Conservation (phyloP, 2,113 vertebrate species). For the Poecilia latipinna region DNA sequence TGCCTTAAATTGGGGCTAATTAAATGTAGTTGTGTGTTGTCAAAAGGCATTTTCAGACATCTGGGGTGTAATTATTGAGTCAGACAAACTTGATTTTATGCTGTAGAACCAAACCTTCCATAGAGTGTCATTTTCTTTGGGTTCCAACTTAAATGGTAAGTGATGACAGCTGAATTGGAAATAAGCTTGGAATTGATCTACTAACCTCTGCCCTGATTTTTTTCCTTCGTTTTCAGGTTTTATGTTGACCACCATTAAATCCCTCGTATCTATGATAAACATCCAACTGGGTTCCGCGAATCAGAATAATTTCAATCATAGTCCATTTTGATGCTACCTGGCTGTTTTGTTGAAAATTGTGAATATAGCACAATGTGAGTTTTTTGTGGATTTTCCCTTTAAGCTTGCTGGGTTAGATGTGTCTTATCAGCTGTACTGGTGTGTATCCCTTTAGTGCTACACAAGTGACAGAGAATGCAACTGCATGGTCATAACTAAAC, state of each 20-base stretch:
- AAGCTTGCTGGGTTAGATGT: slow-evolving; percentile 6
- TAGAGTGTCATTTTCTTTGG: not conserved
- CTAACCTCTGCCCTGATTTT: not conserved
- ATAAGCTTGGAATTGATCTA: not conserved
- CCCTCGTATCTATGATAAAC: not conserved
- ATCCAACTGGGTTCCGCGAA: not conserved
- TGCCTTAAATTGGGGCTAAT: too few species aligned
- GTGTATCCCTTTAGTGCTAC: slow-evolving; percentile 23
- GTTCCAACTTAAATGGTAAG: not conserved
- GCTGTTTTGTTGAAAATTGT: not conserved
- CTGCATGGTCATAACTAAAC: slow-evolving; percentile 50
- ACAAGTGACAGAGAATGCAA: slow-evolving; percentile 40
- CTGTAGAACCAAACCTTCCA: not conserved
- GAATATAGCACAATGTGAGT: slow-evolving; percentile 1
- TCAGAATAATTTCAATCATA: not conserved
- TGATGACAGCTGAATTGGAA: not conserved
- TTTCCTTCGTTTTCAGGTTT: not conserved
- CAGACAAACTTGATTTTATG: too few species aligned
- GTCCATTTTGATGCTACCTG: not conserved
- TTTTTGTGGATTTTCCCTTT: slow-evolving; percentile 33
- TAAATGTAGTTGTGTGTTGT: too few species aligned
- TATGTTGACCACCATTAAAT: not conserved
- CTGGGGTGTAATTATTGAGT: too few species aligned
- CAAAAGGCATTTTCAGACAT: too few species aligned
- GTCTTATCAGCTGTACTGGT: slow-evolving; percentile 17